Base-by-base conservation (phyloP, 2,113 vertebrate species). In the Pteronura brasiliensis region DNA sequence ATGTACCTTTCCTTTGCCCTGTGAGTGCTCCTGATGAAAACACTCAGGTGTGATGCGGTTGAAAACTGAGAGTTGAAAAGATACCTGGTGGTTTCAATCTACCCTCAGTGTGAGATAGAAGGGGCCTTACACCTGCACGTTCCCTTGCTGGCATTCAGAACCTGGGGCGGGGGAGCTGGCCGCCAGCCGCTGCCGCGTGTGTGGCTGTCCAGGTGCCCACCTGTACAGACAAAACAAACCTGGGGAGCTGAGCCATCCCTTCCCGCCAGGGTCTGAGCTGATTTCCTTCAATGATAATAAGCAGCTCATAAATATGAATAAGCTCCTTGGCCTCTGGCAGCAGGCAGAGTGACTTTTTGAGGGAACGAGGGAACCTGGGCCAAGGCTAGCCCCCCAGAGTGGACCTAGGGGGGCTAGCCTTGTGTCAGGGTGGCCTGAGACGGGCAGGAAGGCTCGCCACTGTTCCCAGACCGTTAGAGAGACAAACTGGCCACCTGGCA, bases 361-460 rank as follows among this genome's bases (percentile, higher is more conserved):
- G 21, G 57, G 21, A 59, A 59, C 0, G 20, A 57, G 1, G 39
- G 82, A 63, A 27, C 2, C 0, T 36, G 12, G 39, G 61, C 36
- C 79, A 42, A 20, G 39, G 13, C 61, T 63, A 27, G 8, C 25
- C 55, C 52, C 42, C 23, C 18, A 36, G 1, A 31, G n/a, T 31
- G 2, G n/a, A n/a, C n/a, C n/a, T n/a, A n/a, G n/a, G n/a, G n/a
- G n/a, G n/a, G n/a, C n/a, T n/a, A n/a, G n/a, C n/a, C n/a, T n/a
- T n/a, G n/a, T n/a, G n/a, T n/a, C 63, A 27, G 52, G 47, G n/a
- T 49, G 34, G 15, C 7, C 7, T 7, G 49, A 63, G 65, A 25
- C 10, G 3, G 0, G 0, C 47, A 25, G 81, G 39, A 42, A 20
- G 31, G 2, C 27, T 96, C 0, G 0, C n/a, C 9, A n/a, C 3